These are phyloP conservation scores for Oncorhynchus gorbuscha DNA, from an alignment of 2,113 vertebrate species.

Conservation along the genomic window DNA sequence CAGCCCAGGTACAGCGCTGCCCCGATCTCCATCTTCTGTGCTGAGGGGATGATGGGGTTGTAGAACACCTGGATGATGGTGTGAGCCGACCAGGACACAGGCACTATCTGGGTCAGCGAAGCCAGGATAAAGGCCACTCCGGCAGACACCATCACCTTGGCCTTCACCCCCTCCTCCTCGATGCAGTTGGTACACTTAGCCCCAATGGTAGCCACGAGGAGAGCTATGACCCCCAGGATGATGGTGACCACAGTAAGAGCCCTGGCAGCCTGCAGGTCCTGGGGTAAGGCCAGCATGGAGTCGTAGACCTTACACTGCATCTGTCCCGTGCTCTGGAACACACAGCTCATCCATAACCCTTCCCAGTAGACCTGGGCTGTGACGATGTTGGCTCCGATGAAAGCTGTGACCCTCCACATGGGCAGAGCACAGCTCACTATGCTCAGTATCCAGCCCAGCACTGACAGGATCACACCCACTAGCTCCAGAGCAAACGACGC, in stretches of 20 bases:
- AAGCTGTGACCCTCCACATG: conserved; percentile 91
- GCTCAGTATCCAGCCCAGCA: conserved; percentile 84
- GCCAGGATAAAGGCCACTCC: conserved; percentile 83
- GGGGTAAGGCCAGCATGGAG: conserved; percentile 85
- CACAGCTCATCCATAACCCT: conserved; percentile 90
- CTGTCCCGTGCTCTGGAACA: conserved; percentile 89
- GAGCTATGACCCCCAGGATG: conserved; percentile 78
- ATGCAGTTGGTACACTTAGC: conserved; percentile 95
- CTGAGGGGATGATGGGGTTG: conserved; percentile 72
- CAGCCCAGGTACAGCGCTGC: conserved; percentile 88
- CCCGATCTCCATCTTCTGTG: conserved; percentile 91
- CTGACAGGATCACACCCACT: conserved; percentile 76
- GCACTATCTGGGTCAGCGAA: conserved; percentile 81
- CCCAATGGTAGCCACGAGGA: conserved; percentile 84
- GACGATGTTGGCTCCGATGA: conserved; percentile 93
- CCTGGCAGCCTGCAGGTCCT: conserved; percentile 89
- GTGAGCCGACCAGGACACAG: conserved; percentile 91
- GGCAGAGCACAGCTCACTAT: conserved; percentile 84
- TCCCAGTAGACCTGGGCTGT: conserved; percentile 89
- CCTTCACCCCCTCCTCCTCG: conserved; percentile 84
- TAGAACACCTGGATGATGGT: conserved; percentile 89
- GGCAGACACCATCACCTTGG: conserved; percentile 84
- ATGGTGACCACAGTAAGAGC: conserved; percentile 85
- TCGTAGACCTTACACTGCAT: conserved; percentile 93
- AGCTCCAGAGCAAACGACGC: conserved; percentile 87